Evolutionary conservation across 2,113 vertebrate genomes (phyloP).

Genomic region (Catharus minimus): DNA sequence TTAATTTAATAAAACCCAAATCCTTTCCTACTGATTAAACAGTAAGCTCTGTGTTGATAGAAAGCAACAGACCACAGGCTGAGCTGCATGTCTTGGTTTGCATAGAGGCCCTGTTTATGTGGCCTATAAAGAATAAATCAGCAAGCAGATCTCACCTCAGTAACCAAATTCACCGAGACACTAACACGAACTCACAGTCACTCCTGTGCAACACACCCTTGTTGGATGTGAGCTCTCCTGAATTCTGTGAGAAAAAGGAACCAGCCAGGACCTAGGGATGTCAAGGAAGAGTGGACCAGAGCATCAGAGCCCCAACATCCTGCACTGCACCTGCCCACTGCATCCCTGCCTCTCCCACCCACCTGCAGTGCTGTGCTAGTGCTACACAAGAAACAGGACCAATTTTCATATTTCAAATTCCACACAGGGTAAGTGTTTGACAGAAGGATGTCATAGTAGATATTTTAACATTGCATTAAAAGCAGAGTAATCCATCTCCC

Average conservation of each 20-base stretch:
- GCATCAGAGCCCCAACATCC: neutral
- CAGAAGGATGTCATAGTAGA: neutral
- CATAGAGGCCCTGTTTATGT: neutral
- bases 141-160: neutral
- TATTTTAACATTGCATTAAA: neutral
- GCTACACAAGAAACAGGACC: neutral
- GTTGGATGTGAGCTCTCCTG: neutral
- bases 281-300: neutral
- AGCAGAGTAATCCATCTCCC: neutral
- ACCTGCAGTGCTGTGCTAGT: neutral
- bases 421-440: neutral
- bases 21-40: neutral
- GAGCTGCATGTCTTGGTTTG: neutral
- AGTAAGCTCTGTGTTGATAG: neutral
- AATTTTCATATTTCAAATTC: neutral
- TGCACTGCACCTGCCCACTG: neutral
- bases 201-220: neutral
- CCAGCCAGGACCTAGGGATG: accelerated
- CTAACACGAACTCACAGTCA: no score
- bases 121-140: neutral
- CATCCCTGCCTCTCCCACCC: neutral
- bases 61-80: neutral
- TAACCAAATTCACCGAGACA: neutral
- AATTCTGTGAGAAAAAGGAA: neutral
- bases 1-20: neutral